Percentiles rank a stretch among this genome's conserved stretches.
phyloP scores from a whole-genome alignment of 2,113 vertebrate species.

The Sialia sialis region DNA sequence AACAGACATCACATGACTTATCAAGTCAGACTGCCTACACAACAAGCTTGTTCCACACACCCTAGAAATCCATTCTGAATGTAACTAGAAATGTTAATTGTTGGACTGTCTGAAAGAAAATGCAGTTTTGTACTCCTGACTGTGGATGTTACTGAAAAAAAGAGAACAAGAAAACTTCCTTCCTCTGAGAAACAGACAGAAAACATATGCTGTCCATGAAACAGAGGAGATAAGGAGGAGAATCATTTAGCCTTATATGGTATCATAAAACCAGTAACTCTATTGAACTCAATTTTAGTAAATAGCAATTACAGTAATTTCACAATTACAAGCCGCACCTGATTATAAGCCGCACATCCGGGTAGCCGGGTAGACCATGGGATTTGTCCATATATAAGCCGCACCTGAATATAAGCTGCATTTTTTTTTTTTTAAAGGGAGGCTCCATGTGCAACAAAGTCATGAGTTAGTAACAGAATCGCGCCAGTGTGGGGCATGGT shows the following conservation, averaged over 20 bases:
- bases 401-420: too few relatives aligned
- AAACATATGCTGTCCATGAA: not conserved
- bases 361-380: too few relatives aligned
- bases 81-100: not conserved
- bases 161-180: not conserved
- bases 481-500: too few relatives aligned
- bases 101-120: not conserved
- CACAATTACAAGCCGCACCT: too few relatives aligned
- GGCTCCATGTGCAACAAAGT: too few relatives aligned
- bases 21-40: not conserved
- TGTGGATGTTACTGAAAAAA: not conserved
- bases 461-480: too few relatives aligned
- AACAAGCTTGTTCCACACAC: not conserved
- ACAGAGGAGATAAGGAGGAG: not conserved
- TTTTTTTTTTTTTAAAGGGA: too few relatives aligned
- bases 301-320: too few relatives aligned
- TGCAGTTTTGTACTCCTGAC: not conserved
- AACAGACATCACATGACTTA: not conserved
- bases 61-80: not conserved
- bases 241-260: not conserved
- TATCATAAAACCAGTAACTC: not conserved
- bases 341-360: too few relatives aligned
- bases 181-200: not conserved
- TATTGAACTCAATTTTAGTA: not conserved
- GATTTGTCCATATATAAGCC: too few relatives aligned